Base-by-base conservation (phyloP, 2,888 invertebrate species). In the Aspidiotus destructor region DNA sequence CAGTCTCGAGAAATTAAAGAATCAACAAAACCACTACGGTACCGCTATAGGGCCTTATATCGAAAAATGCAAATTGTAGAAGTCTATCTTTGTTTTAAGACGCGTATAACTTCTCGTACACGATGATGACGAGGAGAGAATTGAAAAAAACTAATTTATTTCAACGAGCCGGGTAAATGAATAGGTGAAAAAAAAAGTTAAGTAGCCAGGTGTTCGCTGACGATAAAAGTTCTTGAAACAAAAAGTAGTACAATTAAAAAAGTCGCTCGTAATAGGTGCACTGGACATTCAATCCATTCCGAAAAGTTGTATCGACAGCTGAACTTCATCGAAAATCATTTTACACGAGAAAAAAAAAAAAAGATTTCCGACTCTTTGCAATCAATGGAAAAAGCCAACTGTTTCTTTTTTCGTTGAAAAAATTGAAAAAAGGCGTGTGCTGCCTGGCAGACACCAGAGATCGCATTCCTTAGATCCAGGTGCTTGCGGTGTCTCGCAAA, bases 391-490 rank as follows among this genome's bases (percentile, higher is more conserved):
- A 28, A n/a, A n/a, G n/a, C 48, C 48, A 48, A 48, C 48, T 48
- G 52, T 8, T 52, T 9, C 17, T 61, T 7, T 17, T 57, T 57
- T 57, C 8, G n/a, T 16, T 52, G 48, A 16, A 62, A 44, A 62
- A 44, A 48, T 42, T 44, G 44, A 48, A 62, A 62, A 62, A 48
- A 65, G 65, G 55, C 57, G 65, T 57, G 65, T 28, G 65, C 57
- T 48, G 65, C 58, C 42, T 58, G 10, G 13, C 41, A 42, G 55
- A 48, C 48, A 48, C 55, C 55, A 15, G 40, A 65, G 57, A 65
- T 65, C 65, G 65, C 65, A 65, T 65, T 65, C 65, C 65, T 55
- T 10, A 58, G 48, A 40, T 65, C 65, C 65, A 65, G 65, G 65
- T 65, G 65, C 58, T 58, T 42, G n/a, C 48, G 10, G 48, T 15